Base-by-base conservation (phyloP, 2,797 vertebrate species). In the Thamnophis elegans region DNA sequence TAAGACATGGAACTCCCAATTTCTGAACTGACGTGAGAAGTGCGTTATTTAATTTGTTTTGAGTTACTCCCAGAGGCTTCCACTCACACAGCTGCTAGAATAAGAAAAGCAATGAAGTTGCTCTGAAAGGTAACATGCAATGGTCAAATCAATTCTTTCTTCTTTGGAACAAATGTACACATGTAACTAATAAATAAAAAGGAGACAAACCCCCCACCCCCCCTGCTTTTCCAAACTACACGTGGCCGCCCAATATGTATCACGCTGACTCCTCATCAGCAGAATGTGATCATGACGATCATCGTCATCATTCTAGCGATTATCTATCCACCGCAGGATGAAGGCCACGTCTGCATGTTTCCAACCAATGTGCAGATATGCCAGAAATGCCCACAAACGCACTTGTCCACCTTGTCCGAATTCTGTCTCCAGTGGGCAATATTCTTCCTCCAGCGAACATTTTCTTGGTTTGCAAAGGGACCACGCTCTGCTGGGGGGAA, bases 381-480 rank as follows among this genome's bases (percentile, higher is more conserved):
- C n/a, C 26, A 8, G 32, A 90, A 47, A 28, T 91, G 65, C 25
- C 86, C 28, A 13, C 51, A 51, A 60, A 96, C 98, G 60, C 96
- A 99, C 99, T 99, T 99, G 96, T 99, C 99, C 1, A 98, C 98
- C 94, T 98, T 97, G 95, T 99, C 99, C 3, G 98, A 93, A 36
- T 98, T 98, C 93, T 98, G 98, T 92, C 96, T 98, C 99, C 99
- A 99, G 96, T 99, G 99, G 3, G 98, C 98, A 94, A 98, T 94
- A 20, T 98, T 99, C 96, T 99, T 99, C 96, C 98, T 98, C 99
- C 99, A 99, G 90, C 99, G 97, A 1, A 99, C 98, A 0, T 99
- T 99, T 95, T 99, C 99, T 95, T 99, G 98, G 96, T 97, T 98
- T 88, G 98, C 98, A 85, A 98, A 99, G 0, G 98, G 98, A 96